Evolutionary conservation across 2,797 vertebrate species (phyloP).

Genomic region (Gymnoscopelus microlampas): DNA sequence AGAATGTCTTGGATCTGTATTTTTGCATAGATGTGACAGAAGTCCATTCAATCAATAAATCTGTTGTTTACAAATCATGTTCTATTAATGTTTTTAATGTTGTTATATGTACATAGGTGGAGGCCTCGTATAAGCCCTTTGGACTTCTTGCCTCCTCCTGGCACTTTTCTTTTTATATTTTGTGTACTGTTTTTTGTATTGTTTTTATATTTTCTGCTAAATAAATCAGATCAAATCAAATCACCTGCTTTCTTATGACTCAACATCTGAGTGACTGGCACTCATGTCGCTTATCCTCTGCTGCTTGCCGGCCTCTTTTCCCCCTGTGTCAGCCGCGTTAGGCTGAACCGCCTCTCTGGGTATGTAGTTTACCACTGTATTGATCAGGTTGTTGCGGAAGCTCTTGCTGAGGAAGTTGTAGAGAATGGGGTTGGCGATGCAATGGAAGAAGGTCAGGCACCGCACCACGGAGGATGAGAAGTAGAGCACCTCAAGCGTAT

Average conservation of each 20-base stretch:
- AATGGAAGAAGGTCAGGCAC: conserved; percentile 89
- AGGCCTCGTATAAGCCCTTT: no score
- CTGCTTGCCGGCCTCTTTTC: conserved; percentile 24
- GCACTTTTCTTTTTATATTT: no score
- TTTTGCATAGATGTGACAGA: background rate
- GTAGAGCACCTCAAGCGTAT: conserved; percentile 79
- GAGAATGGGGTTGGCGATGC: conserved; percentile 92
- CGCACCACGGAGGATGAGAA: conserved; percentile 88
- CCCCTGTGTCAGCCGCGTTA: conserved; percentile 31
- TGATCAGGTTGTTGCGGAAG: conserved; percentile 87
- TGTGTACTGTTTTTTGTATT: no score
- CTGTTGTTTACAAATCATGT: no score
- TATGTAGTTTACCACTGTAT: conserved; percentile 81
- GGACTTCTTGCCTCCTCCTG: no score
- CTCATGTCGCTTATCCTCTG: conserved; percentile 76
- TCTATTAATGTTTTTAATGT: no score
- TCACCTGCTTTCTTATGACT: conserved; percentile 66
- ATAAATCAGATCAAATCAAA: no score
- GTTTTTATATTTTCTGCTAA: no score
- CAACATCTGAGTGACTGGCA: conserved; percentile 92
- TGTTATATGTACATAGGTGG: no score
- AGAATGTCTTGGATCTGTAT: conserved; percentile 10
- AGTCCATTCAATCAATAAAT: background rate
- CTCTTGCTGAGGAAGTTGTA: conserved; percentile 96
- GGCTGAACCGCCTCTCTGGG: conserved; percentile 67